Conservation (phyloP, 2,888 invertebrate genomes). For the Macrosiphum euphorbiae region DNA sequence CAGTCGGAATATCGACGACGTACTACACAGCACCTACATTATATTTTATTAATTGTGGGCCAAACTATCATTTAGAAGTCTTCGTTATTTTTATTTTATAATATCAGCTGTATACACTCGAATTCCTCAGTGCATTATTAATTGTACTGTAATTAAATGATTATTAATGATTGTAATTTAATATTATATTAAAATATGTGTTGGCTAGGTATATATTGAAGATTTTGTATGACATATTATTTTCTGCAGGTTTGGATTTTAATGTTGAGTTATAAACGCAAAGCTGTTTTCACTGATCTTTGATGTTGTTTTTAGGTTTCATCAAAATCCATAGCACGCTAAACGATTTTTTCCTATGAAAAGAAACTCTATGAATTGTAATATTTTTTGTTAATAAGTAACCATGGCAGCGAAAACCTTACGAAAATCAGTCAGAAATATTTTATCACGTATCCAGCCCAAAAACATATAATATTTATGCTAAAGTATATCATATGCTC, state of each 20-base stretch:
- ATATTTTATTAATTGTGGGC: not conserved
- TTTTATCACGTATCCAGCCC: no score
- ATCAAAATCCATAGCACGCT: not conserved
- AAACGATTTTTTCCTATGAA: no score
- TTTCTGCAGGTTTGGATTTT: not conserved
- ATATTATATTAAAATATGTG: not conserved
- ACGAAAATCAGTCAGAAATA: no score
- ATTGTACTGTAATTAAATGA: not conserved
- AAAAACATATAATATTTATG: no score
- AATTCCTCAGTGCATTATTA: no score
- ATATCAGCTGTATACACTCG: no score
- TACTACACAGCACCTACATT: no score
- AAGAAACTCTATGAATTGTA: no score
- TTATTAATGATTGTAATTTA: no score
- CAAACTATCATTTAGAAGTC: not conserved
- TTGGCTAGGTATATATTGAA: not conserved
- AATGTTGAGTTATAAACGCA: not conserved
- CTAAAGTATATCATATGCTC: not conserved
- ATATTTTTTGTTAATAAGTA: no score
- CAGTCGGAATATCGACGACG: not conserved
- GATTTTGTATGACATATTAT: not conserved
- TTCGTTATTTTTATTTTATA: no score
- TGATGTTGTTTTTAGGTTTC: not conserved
- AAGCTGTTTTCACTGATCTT: not conserved
- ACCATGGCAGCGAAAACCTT: no score